Base-by-base conservation (phyloP, 1,140 invertebrate genomes). In the Lucilia sericata region DNA sequence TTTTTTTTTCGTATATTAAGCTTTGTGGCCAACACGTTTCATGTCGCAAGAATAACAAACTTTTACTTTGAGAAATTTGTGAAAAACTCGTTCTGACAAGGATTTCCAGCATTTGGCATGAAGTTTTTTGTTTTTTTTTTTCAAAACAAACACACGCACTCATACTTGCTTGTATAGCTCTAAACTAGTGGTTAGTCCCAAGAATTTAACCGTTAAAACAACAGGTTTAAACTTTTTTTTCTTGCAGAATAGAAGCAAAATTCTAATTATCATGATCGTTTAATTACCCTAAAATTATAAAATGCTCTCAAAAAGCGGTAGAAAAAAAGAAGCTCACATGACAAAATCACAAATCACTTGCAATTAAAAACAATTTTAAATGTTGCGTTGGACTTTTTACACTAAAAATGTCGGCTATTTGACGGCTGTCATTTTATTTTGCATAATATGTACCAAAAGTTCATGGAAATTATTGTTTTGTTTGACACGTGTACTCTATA, bases 21-120 rank as follows among this genome's bases (percentile, higher is more conserved):
- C n/a, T 70, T 70, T 70, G 65, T 70, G 65, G 65, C 65, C 65
- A 70, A 70, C 65, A 70, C 19, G 65, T 70, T 70, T 70, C 65
- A 25, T 70, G 65, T 70, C 19, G n/a, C 65, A 70, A 70, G 19
- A 70, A 70, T n/a, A 60, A 60, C 55, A 70, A 70, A 70, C 65
- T 70, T 70, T 70, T 70, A 70, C 65, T 70, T 70, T 70, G 65
- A 21, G 65, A 70, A 70, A 70, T 70, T 21, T 70, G 65, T 70
- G 65, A 25, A 70, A 70, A 70, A 70, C 65, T 70, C 19, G 65
- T 70, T 70, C 65, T 70, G 65, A 70, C 65, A 70, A 70, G 65
- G 65, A 70, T 70, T 70, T 70, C 65, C 65, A 70, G 9, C 65
- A 21, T 70, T 70, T 70, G 19, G 55, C 55, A 60, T 60, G 55